Percentiles rank a stretch among this genome's conserved stretches.
phyloP scores from a whole-genome alignment of 2,797 vertebrate species.

The Ctenochaetus hawaiiensis region DNA sequence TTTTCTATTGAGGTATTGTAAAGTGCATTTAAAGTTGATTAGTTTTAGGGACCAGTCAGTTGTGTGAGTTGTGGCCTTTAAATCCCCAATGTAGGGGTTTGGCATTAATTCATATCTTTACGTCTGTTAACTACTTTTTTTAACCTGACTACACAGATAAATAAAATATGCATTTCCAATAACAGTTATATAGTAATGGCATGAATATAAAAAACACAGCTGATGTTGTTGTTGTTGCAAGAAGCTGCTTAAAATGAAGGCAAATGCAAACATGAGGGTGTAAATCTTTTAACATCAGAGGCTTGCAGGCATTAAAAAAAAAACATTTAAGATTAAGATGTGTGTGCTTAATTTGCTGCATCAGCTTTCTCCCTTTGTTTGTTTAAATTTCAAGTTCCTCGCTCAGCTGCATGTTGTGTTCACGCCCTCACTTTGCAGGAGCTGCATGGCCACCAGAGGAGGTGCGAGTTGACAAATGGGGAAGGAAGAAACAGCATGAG shows the following conservation, averaged over 20 bases:
- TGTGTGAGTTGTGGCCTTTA: neutral
- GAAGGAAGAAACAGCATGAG: constrained; percentile 79
- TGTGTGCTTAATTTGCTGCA: constrained; percentile 41
- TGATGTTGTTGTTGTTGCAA: no score
- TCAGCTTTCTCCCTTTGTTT: constrained; percentile 57
- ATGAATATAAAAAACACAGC: constrained; percentile 8
- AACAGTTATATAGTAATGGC: neutral
- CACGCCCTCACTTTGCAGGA: constrained; percentile 53
- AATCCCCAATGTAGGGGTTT: no score
- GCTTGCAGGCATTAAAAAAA: constrained; percentile 22
- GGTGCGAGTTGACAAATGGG: constrained; percentile 83
- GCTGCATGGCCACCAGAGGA: constrained; percentile 70
- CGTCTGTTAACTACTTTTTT: neutral
- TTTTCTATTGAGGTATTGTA: neutral
- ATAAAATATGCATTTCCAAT: neutral
- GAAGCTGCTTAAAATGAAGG: constrained; percentile 22
- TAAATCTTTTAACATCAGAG: constrained; percentile 51
- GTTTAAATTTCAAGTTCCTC: constrained; percentile 37
- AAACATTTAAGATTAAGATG: constrained; percentile 42
- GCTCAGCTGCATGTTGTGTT: constrained; percentile 48
- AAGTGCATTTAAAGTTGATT: neutral
- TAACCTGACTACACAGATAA: neutral
- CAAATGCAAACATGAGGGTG: constrained; percentile 25
- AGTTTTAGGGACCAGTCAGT: neutral
- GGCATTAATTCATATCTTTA: neutral